phyloP scores from a whole-genome alignment of 1,140 invertebrate species.

The Drosophila seguyi region DNA sequence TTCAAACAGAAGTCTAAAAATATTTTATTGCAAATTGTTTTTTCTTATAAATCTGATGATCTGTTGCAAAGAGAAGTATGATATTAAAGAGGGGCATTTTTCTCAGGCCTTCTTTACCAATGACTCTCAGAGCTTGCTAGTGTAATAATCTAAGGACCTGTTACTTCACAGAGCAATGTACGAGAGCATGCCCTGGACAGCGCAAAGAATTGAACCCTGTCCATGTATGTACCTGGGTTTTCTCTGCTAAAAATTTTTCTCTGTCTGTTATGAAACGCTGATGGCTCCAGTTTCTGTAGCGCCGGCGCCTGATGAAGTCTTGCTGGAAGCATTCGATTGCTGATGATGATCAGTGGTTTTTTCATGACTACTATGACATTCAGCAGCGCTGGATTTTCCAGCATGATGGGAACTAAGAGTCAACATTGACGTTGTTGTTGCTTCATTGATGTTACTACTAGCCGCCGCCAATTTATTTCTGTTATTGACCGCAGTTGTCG shows the following conservation, averaged over 20 bases:
- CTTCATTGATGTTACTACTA: constrained; percentile 5
- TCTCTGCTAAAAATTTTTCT: background rate
- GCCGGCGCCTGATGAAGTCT: constrained; percentile 27
- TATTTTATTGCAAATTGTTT: background rate
- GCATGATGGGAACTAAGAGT: constrained; percentile 25
- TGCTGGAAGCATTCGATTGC: constrained; percentile 33
- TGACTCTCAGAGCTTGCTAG: background rate
- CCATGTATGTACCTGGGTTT: too few species aligned
- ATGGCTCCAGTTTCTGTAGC: constrained; percentile 76
- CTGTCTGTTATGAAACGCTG: constrained; percentile 77
- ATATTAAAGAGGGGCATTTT: background rate
- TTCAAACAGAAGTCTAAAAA: background rate
- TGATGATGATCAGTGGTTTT: constrained; percentile 23
- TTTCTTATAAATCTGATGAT: background rate
- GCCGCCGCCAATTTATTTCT: constrained; percentile 12
- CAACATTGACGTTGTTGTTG: constrained; percentile 4
- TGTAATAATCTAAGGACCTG: background rate
- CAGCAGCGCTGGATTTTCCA: constrained; percentile 24
- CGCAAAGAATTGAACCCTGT: background rate
- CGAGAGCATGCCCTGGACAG: background rate
- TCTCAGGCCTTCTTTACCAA: background rate
- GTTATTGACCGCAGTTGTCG: background rate
- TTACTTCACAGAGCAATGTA: background rate
- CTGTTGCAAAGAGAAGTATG: background rate
- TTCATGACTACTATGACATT: constrained; percentile 37